Evolutionary conservation across 1,140 invertebrate genomes (phyloP), one percentile per base, ranked within the genome.

Genomic region (Psilanteris sp.): DNA sequence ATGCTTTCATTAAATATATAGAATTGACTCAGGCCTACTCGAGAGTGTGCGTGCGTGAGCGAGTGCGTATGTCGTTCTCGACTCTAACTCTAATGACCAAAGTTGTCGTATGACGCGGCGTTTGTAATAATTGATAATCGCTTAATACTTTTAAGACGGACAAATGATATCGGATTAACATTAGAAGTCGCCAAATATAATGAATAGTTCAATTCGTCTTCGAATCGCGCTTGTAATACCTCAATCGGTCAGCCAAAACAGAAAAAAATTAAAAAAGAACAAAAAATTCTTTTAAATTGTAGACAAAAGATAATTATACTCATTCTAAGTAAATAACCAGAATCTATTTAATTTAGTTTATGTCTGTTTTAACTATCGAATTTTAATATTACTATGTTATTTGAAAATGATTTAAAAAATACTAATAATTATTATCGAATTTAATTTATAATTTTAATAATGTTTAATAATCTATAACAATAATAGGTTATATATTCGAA

Each of bases 21-120:
- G 52, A 70, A 70, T 59, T 52, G 66, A 77, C 74, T 77, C 74
- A 77, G 75, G 67, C 68, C 75, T 77, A 77, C 57, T 68, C 57
- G 67, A 37, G 24, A 54, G 62, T 46, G 24, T 55, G 70, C 32
- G 43, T 72, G 44, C 34, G 48, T 41, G 68, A 57, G 34, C 22
- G 66, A 44, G 27, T 7, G 37, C 24, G 46, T 70, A 10, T 66
- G 43, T 71, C 74, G 73, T 71, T 66, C 59, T 70, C 54, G 61
- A 71, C 73, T 77, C 52, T 57, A 72, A 61, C 67, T 48, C 61
- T 72, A 67, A 16, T 77, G 67, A 77, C 74, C 74, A 77, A 77
- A 77, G 74, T 77, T 72, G 48, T 67, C 52, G 54, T 72, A 50
- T 72, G 46, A 68, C 54, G 74, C 54, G 62, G 61, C 54, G 46